Conservation (phyloP, 1,140 invertebrate genomes). For the Ceratina japonica region DNA sequence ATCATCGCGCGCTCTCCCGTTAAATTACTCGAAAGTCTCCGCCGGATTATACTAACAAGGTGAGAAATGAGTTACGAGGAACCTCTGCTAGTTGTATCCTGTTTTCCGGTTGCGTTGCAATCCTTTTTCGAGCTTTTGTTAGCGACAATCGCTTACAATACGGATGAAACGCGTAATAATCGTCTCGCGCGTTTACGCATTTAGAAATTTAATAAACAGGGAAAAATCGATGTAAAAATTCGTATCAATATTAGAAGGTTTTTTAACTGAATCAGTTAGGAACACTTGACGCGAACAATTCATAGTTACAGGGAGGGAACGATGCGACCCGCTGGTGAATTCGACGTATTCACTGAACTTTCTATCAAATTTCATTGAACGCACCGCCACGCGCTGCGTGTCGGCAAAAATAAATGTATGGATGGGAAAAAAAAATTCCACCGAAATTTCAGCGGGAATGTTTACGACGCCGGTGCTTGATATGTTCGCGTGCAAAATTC, state of each 20-base stretch:
- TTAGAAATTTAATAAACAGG: not conserved
- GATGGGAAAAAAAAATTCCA: not conserved
- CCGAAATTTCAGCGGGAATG: too few relatives aligned
- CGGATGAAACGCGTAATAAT: too few relatives aligned
- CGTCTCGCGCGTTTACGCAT: too few relatives aligned
- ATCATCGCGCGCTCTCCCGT: conserved; percentile 56
- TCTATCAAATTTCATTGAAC: conserved; percentile 38
- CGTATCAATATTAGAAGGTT: too few relatives aligned
- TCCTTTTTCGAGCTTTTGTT: conserved; percentile 34
- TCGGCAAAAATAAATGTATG: conserved; percentile 17
- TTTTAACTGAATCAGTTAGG: not conserved
- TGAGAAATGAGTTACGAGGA: conserved; percentile 60
- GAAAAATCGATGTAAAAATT: not conserved
- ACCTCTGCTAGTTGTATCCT: conserved; percentile 41
- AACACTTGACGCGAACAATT: conserved; percentile 24
- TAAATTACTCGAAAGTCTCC: conserved; percentile 62
- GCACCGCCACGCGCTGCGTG: conserved; percentile 2
- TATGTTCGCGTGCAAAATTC: too few relatives aligned
- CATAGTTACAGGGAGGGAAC: conserved; percentile 26
- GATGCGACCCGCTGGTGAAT: conserved; percentile 6
- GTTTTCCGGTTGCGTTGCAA: conserved; percentile 39
- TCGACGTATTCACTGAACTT: conserved; percentile 41
- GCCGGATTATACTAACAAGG: conserved; percentile 55
- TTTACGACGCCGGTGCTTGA: too few relatives aligned
- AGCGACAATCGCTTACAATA: too few relatives aligned